Evolutionary conservation across 2,797 vertebrate genomes (phyloP), one percentile per base, ranked within the genome.

Genomic region (Xenopus petersii): DNA sequence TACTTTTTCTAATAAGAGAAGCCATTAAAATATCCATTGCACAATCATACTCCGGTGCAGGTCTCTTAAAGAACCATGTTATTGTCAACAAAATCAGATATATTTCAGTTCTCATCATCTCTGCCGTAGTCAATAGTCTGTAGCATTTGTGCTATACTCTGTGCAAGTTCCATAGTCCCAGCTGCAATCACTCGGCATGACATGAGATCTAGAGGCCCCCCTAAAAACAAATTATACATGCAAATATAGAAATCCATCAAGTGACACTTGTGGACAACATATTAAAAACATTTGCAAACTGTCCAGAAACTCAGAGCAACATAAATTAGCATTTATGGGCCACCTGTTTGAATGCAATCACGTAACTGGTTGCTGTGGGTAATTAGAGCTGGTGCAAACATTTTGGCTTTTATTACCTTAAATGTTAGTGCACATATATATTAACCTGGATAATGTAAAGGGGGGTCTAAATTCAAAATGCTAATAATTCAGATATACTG

Each of bases 141-240:
- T 81, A 95, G 86, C 85, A 91, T 89, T 82, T 91, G 90, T 83
- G 93, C 92, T 73, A 95, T 87, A 81, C 89, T 88, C 73, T 81
- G 83, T 0, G 93, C 94, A 84, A 95, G 87, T 83, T 94, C 91
- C 60, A 79, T 85, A 8, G 93, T 92, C 66, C 93, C 92, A 0
- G 93, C 93, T 46, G 94, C 94, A 46, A 95, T 81, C 58, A 95
- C 93, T 64, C 93, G 87, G 77, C 93, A 92, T 21, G 93, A 93
- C 93, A 95, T 95, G 49, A 95, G 91, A 82, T 95, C 93, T 21
- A 95, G 87, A 59, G 93, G 92, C 75, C 91, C 92, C 4, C 94
- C 94, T 95, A 79, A 56, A 82, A 63, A 75, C 30, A 59, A 30
- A 75, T 46, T 69, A 60, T 3, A 60, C 3, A 56, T 17, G 16